Evolutionary conservation across 2,888 invertebrate species (phyloP).

Genomic region (Gonocerus acuteangulatus): DNA sequence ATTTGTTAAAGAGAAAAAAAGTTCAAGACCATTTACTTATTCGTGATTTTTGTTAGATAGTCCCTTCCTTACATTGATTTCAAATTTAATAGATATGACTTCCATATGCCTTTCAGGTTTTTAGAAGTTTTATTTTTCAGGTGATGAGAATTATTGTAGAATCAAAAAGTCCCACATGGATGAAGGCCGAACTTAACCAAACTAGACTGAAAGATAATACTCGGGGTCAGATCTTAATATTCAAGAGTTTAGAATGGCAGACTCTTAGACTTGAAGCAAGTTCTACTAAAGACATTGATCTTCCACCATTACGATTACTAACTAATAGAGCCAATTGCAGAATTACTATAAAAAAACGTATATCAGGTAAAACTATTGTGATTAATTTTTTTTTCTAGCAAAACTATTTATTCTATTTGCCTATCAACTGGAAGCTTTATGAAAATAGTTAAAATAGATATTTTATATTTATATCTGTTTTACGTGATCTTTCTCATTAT

Average conservation of each 20-base stretch:
- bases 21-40: no score
- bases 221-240: conserved; percentile 83
- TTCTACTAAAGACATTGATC: conserved; percentile 63
- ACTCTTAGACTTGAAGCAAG: conserved; percentile 90
- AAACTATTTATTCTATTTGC: no score
- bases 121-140: conserved; percentile 47
- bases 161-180: conserved; percentile 88
- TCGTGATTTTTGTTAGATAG: no score
- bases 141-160: conserved; percentile 87
- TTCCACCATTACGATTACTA: conserved; percentile 83
- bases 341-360: conserved; percentile 89
- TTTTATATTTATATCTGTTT: no score
- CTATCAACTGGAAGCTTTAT: no score
- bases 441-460: no score
- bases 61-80: no score
- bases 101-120: no score
- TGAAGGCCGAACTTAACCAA: conserved; percentile 74
- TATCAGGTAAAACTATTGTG: conserved; percentile 58
- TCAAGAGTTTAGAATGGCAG: conserved; percentile 97
- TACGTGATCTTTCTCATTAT: no score
- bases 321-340: conserved; percentile 86
- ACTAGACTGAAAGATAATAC: conserved; percentile 86
- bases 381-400: no score
- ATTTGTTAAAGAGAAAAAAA: no score
- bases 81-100: no score